phyloP scores from a whole-genome alignment of 2,797 vertebrate species.

The Danio jaintianensis region DNA sequence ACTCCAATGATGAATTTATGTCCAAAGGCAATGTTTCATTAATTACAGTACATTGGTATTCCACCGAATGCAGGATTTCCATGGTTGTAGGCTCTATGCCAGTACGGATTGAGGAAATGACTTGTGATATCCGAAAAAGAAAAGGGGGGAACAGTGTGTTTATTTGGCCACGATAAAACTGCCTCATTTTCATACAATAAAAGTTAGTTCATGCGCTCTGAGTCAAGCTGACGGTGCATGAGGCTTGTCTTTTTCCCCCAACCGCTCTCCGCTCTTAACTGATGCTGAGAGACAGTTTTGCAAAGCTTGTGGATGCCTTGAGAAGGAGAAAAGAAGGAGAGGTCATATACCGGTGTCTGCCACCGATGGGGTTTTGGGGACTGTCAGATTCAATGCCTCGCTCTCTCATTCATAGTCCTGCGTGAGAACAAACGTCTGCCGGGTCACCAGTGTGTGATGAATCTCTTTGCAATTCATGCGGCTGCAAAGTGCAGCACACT shows the following conservation, averaged over 20 bases:
- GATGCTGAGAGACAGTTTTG: conserved; percentile 50
- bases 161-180: not conserved
- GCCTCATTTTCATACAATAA: not conserved
- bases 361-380: conserved; percentile 28
- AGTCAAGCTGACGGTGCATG: conserved; percentile 12
- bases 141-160: not conserved
- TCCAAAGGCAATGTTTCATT: not conserved
- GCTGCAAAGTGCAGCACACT: not conserved
- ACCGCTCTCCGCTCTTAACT: conserved; percentile 6
- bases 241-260: conserved; percentile 7
- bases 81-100: not conserved
- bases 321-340: conserved; percentile 25
- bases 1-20: not conserved
- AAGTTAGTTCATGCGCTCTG: not conserved
- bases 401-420: conserved; percentile 30
- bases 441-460: conserved; percentile 22
- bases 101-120: not conserved
- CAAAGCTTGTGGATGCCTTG: conserved; percentile 38
- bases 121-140: not conserved
- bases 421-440: conserved; percentile 19
- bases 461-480: conserved; percentile 28
- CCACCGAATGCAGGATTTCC: not conserved
- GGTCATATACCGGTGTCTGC: conserved; percentile 29
- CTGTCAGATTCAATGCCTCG: conserved; percentile 38
- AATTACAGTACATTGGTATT: not conserved